phyloP scores from a whole-genome alignment of 2,113 vertebrate genomes.

The Speoplatyrhinus poulsoni region DNA sequence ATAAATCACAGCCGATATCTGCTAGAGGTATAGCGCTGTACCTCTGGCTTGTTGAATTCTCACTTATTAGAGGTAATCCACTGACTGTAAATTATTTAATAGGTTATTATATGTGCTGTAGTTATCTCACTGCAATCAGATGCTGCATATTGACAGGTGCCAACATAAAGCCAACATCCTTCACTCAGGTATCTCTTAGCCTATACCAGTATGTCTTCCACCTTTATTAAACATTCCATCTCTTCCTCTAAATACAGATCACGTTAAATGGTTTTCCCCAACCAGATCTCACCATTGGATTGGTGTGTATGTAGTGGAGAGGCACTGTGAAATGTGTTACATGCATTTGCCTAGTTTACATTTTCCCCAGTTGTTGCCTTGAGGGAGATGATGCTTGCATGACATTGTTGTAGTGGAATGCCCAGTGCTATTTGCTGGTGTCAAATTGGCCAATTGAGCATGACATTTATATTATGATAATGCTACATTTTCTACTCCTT shows the following conservation, averaged over 20 bases:
- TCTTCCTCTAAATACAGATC: constrained; percentile 9
- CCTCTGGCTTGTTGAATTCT: background rate
- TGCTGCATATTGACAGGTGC: background rate
- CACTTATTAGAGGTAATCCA: background rate
- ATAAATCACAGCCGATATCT: background rate
- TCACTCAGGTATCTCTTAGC: background rate
- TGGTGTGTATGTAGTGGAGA: background rate
- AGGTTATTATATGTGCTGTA: background rate
- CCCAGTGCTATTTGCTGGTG: background rate
- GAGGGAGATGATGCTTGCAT: background rate
- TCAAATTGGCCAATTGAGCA: background rate
- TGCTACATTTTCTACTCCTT: too few species aligned
- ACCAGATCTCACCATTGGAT: background rate
- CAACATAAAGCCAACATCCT: background rate
- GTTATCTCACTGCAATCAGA: background rate
- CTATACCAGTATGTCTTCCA: background rate
- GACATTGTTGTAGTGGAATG: background rate
- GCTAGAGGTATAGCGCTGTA: background rate
- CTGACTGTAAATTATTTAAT: background rate
- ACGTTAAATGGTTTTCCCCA: constrained; percentile 11
- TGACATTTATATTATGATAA: too few species aligned
- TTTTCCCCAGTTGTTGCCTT: background rate
- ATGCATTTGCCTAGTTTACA: background rate
- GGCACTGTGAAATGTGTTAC: background rate
- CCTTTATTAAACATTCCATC: constrained; percentile 31